Conservation (phyloP, 2,797 vertebrate genomes). For the Rhynchotus rufescens region DNA sequence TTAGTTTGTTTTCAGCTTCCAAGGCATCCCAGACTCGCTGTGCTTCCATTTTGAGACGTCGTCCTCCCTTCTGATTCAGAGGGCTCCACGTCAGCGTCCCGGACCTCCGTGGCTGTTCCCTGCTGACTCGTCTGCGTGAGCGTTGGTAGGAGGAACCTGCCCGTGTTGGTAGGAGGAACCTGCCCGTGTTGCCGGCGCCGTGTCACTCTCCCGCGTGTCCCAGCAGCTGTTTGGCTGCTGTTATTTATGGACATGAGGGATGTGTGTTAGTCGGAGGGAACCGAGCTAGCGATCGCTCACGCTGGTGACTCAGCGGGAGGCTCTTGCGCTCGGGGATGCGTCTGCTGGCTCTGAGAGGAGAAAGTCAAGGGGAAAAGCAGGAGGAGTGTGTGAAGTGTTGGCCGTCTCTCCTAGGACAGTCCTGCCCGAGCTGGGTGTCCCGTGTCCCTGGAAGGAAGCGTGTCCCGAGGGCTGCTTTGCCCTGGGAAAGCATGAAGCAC, state of each 20-base stretch:
- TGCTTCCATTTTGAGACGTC: not conserved
- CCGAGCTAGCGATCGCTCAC: constrained; percentile 28
- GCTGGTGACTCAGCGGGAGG: constrained; percentile 36
- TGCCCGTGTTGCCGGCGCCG: not conserved
- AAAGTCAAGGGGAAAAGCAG: constrained; percentile 44
- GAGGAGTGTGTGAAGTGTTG: not conserved
- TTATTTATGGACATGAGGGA: constrained; percentile 29
- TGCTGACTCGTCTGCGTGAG: not conserved
- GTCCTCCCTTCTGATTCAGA: not conserved
- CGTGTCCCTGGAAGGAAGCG: not conserved
- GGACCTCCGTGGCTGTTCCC: not conserved
- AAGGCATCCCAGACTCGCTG: not conserved
- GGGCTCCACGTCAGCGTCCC: not conserved
- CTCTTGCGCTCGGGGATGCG: not conserved
- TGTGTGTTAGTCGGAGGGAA: constrained; percentile 3
- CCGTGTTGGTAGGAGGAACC: not conserved
- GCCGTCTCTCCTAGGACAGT: not conserved
- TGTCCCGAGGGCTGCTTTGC: not conserved
- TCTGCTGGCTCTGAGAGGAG: constrained; percentile 11
- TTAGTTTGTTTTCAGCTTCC: not conserved
- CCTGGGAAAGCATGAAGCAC: not conserved
- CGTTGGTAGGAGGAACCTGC: not conserved
- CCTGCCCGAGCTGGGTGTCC: constrained; percentile 20
- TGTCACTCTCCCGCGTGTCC: constrained; percentile 40
- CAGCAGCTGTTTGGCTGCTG: constrained; percentile 36